phyloP scores from a whole-genome alignment of 2,797 vertebrate genomes.

The Aselliscus stoliczkanus region DNA sequence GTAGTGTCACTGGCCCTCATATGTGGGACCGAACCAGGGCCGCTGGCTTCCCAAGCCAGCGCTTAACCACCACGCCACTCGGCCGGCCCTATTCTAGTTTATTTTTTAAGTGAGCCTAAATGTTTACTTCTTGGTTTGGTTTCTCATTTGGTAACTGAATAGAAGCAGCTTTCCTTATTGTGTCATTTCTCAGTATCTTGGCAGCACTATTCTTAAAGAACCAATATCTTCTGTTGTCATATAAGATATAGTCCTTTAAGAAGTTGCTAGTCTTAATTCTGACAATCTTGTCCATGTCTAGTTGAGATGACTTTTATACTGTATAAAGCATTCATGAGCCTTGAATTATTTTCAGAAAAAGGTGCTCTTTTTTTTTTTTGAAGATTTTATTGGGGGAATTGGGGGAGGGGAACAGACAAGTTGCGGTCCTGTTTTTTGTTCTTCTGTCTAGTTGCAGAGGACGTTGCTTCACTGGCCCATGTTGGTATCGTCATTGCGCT shows the following conservation, averaged over 20 bases:
- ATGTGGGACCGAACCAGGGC: too few relatives aligned
- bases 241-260: conserved; percentile 12
- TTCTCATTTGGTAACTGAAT: conserved; percentile 36
- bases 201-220: background rate
- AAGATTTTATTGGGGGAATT: too few relatives aligned
- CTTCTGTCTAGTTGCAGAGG: too few relatives aligned
- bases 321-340: conserved; percentile 22
- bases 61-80: too few relatives aligned
- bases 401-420: too few relatives aligned
- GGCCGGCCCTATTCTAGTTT: background rate
- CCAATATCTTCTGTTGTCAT: background rate
- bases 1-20: too few relatives aligned
- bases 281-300: background rate
- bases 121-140: background rate
- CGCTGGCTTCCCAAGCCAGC: too few relatives aligned
- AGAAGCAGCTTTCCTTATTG: background rate
- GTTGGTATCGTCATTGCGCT: too few relatives aligned
- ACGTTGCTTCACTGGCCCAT: too few relatives aligned
- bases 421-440: too few relatives aligned
- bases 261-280: conserved; percentile 26
- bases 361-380: background rate
- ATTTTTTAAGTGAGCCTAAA: background rate
- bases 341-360: conserved; percentile 53
- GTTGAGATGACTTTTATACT: conserved; percentile 35
- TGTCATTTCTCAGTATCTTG: background rate